Conservation (phyloP, 2,797 vertebrate genomes). For the Mus caroli region DNA sequence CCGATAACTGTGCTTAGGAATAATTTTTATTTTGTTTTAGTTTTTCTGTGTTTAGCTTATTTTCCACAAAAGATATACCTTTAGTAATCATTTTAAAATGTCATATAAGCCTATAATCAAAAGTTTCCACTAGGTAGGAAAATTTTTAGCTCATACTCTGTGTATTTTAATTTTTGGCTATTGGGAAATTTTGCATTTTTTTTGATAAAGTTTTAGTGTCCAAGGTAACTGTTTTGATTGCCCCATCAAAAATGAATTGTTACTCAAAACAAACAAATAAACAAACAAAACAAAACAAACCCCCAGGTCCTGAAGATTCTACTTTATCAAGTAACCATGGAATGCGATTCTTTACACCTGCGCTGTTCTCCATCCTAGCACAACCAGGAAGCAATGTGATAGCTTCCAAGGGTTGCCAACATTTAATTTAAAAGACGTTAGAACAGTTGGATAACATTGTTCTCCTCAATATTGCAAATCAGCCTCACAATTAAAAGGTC, state of each 20-base stretch:
- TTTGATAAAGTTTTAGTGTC: not conserved
- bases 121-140: not conserved
- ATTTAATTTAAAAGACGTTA: conserved; percentile 3
- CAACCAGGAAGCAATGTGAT: not conserved
- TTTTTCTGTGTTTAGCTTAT: not conserved
- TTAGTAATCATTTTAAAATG: not conserved
- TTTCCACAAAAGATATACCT: not conserved
- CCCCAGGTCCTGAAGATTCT: not conserved
- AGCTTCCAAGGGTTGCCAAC: not conserved
- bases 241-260: not conserved
- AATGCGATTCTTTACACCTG: not conserved
- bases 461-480: not conserved
- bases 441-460: not conserved
- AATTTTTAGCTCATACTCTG: conserved; percentile 11
- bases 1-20: not conserved
- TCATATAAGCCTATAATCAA: not conserved
- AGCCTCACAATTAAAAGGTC: not conserved
- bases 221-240: conserved; percentile 25
- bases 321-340: not conserved
- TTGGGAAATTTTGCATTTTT: not conserved
- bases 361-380: not conserved
- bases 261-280: not conserved
- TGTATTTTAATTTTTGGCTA: not conserved
- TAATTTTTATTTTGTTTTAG: conserved; percentile 30
- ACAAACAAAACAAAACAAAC: not conserved